A percentile compares a stretch with the other conserved stretches of the same genome.
Conservation (phyloP, 2,113 vertebrate genomes). For the Copsychus sechellarum region DNA sequence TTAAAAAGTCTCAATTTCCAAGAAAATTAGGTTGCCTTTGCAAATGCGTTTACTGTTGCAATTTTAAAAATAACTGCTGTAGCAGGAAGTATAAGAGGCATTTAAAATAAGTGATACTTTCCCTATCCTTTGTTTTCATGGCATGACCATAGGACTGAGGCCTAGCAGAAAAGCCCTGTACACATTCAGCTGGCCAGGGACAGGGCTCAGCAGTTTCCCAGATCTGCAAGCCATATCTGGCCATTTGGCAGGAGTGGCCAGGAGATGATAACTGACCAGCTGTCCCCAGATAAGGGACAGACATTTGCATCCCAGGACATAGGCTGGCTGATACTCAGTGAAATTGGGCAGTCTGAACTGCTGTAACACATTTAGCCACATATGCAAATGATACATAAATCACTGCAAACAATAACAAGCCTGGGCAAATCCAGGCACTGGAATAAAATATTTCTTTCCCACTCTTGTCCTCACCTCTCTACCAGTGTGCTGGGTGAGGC, state of each 20-base stretch:
- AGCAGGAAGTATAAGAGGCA: background rate
- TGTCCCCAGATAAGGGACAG: background rate
- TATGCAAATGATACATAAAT: conserved; percentile 11
- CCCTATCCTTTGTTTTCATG: background rate
- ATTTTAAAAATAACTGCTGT: background rate
- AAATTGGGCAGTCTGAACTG: background rate
- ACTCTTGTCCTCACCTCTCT: background rate
- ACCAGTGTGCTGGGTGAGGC: accelerated
- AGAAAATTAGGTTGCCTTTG: background rate
- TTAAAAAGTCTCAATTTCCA: background rate
- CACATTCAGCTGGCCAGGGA: background rate
- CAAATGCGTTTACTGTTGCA: background rate
- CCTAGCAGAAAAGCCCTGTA: background rate
- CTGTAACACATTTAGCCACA: background rate
- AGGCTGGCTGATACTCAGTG: background rate
- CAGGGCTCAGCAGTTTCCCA: background rate
- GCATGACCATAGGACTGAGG: background rate
- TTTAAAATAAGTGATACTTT: background rate
- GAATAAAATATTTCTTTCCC: background rate
- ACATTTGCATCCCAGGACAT: background rate
- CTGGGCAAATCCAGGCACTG: background rate
- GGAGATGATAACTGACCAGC: background rate
- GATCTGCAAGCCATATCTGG: background rate
- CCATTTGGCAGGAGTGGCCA: background rate
- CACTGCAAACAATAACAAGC: background rate